Evolutionary conservation across 2,888 invertebrate genomes (phyloP).

Genomic region (Chesias legatella): DNA sequence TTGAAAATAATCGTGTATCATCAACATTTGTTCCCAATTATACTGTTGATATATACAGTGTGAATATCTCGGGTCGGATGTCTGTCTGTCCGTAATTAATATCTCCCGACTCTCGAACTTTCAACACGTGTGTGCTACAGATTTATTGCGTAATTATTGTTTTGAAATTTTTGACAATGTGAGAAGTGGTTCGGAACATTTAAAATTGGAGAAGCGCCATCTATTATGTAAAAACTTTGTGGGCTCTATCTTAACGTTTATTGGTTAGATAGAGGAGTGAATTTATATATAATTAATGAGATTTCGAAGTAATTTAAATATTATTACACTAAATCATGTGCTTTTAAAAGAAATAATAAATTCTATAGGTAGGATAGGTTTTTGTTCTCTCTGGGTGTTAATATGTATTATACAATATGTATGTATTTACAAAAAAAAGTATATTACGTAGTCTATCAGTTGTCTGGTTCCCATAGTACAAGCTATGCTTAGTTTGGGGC

Average conservation of each 20-base stretch:
- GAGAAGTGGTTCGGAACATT: slow-evolving; percentile 30
- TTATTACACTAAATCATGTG: slow-evolving; percentile 15
- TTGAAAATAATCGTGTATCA: slow-evolving; percentile 36
- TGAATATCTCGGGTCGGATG: slow-evolving; percentile 54
- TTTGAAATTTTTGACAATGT: slow-evolving; percentile 33
- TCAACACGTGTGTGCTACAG: slow-evolving; percentile 65
- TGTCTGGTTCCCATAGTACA: too few species aligned
- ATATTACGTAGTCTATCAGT: too few species aligned
- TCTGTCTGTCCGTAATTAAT: slow-evolving; percentile 64
- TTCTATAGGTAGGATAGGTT: neutral
- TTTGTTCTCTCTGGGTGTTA: too few species aligned
- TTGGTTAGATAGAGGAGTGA: slow-evolving; percentile 25
- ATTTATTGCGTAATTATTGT: slow-evolving; percentile 60
- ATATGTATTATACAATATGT: too few species aligned
- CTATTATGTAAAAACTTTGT: slow-evolving; percentile 24
- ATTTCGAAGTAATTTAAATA: slow-evolving; percentile 14
- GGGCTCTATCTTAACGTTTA: slow-evolving; percentile 16
- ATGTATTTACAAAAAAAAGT: too few species aligned
- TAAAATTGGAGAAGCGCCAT: neutral
- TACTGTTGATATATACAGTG: slow-evolving; percentile 66
- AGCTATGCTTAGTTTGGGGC: too few species aligned
- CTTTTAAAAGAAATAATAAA: slow-evolving; percentile 5
- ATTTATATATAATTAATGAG: slow-evolving; percentile 23
- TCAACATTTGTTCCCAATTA: slow-evolving; percentile 74
- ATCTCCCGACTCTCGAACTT: slow-evolving; percentile 27